A percentile compares a stretch with the other conserved stretches of the same genome.
phyloP scores from a whole-genome alignment of 2,797 vertebrate species.

The Pyrocephalus nanus region DNA sequence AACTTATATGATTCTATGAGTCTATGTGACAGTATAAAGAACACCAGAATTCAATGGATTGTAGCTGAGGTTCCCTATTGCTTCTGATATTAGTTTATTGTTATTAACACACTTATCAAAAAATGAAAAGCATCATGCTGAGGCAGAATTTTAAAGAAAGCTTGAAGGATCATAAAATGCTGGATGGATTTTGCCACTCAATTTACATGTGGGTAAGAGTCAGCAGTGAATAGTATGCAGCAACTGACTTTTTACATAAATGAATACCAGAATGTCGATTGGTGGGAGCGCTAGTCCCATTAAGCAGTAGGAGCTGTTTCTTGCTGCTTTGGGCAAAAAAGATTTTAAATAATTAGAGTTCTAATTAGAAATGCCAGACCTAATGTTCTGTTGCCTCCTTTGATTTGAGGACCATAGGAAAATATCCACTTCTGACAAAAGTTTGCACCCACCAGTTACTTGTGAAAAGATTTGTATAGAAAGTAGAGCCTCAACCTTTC shows the following conservation, averaged over 20 bases:
- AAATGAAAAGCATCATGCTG: slow-evolving; percentile 15
- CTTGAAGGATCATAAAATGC: background rate
- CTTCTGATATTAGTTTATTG: slow-evolving; percentile 27
- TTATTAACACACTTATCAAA: slow-evolving; percentile 11
- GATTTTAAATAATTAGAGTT: slow-evolving; percentile 57
- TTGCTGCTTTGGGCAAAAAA: slow-evolving; percentile 69
- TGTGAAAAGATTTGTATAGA: slow-evolving; percentile 51
- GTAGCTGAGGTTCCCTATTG: background rate
- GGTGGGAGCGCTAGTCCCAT: slow-evolving; percentile 51
- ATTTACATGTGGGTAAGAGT: slow-evolving; percentile 34
- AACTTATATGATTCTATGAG: background rate
- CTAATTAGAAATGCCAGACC: slow-evolving; percentile 70
- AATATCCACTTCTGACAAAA: slow-evolving; percentile 55
- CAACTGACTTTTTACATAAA: slow-evolving; percentile 60
- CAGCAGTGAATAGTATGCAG: slow-evolving; percentile 31
- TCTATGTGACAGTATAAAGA: background rate
- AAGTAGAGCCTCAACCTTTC: slow-evolving; percentile 37
- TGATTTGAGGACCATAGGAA: slow-evolving; percentile 39
- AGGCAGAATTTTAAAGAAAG: slow-evolving; percentile 31
- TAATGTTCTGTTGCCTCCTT: slow-evolving; percentile 66
- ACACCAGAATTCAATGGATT: background rate
- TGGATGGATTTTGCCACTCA: slow-evolving; percentile 2
- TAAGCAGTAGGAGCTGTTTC: slow-evolving; percentile 65
- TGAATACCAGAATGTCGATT: slow-evolving; percentile 37
- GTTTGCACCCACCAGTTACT: slow-evolving; percentile 16